phyloP scores from a whole-genome alignment of 2,113 vertebrate species.

The Haemorhous mexicanus region DNA sequence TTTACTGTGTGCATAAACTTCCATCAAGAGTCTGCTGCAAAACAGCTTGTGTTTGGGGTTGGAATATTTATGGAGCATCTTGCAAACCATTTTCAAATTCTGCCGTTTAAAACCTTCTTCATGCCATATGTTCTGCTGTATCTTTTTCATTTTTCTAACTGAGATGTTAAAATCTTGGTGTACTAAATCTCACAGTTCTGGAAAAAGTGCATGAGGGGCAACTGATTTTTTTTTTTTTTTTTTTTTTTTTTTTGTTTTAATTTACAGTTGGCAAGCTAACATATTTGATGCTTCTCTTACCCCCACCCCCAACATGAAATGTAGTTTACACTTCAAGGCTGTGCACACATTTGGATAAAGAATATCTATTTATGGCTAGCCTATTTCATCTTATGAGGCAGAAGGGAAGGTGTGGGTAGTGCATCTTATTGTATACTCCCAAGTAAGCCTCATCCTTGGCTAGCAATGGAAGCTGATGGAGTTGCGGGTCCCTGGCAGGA shows the following conservation, averaged over 20 bases:
- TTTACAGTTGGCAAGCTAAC: slow-evolving; percentile 41
- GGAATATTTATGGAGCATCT: slow-evolving; percentile 46
- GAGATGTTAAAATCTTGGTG: slow-evolving; percentile 20
- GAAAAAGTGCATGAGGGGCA: not conserved
- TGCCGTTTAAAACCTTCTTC: slow-evolving; percentile 17
- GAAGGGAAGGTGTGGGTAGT: not conserved
- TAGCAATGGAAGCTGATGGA: not conserved
- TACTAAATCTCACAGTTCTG: slow-evolving; percentile 21
- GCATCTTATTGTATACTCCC: not conserved
- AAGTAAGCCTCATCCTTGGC: not conserved
- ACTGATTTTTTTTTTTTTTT: not conserved
- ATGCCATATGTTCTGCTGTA: slow-evolving; percentile 31
- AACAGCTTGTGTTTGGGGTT: slow-evolving; percentile 42
- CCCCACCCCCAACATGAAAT: not conserved
- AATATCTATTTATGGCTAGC: not conserved
- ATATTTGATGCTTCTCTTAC: slow-evolving; percentile 27
- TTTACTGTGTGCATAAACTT: slow-evolving; percentile 8
- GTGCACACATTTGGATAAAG: not conserved
- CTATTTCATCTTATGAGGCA: not conserved
- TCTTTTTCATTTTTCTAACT: slow-evolving; percentile 5
- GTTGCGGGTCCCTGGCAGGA: not conserved
- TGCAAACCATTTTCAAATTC: slow-evolving; percentile 12
- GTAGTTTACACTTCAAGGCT: not conserved
- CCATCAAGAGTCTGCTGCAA: not conserved
- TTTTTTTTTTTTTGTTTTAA: slow-evolving; percentile 17